Base-by-base conservation (phyloP, 2,113 vertebrate species). In the Corythornis vintsioides region DNA sequence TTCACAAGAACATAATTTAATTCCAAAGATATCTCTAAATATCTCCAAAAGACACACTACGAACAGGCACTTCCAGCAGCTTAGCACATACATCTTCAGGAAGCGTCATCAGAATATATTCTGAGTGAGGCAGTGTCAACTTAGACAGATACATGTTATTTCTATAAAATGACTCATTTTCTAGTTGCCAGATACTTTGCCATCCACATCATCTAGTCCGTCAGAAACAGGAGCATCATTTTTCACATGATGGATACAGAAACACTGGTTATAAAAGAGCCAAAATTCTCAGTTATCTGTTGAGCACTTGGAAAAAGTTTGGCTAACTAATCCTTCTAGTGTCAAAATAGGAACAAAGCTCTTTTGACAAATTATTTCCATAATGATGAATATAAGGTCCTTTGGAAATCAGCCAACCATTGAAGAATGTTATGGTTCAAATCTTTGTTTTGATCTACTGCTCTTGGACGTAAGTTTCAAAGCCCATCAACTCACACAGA, bases 151-250 rank as follows among this genome's bases (percentile, higher is more conserved):
- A 57, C 7, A 55, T 1, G 6, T 66, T 83, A 86, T 59, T 86
- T 83, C 85, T 75, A 40, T 31, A 57, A 52, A 38, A 85, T 83
- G 87, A 95, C 71, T 95, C 93, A 91, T 67, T 87, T 74, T 86
- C 74, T 40, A 66, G 75, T 33, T 91, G 79, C 85, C 79, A 94
- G 50, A 88, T 63, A 76, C 28, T 89, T 92, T 28, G 25, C 21
- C 10, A 0, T 78, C 50, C 63, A 65, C 56, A 83, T 83, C 74
- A 47, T 85, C 79, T 45, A 65, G 31, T 38, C 59, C 9, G 6
- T 52, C 61, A 83, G 74, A 87, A 94, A 83, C 14, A 76, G 50
- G 4, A 94, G 33, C n/a, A 20, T 13, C 33, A 53, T 72, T 92
- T 64, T 82, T 33, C 70, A 84, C 48, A 40, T 8, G 21, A 65